Base-by-base conservation (phyloP, 2,888 invertebrate genomes). In the Minunthozetes semirufus region DNA sequence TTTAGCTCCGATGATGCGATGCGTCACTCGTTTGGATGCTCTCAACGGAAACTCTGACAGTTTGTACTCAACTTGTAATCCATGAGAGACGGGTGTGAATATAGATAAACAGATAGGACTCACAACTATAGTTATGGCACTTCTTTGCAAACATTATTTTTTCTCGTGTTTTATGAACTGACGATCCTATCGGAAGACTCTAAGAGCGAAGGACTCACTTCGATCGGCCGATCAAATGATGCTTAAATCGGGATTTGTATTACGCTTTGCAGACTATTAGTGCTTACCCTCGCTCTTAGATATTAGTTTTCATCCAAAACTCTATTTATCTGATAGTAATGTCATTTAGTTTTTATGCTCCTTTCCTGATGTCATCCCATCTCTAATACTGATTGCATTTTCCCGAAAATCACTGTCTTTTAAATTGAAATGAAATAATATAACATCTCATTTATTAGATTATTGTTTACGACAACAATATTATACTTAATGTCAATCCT, bases 311-410 rank as follows among this genome's bases (percentile, higher is more conserved):
- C 6, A 25, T 22, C 48, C 46, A 70, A 70, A 70, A 46, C 48
- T 13, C 15, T 25, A 22, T 70, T 70, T 70, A 70, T 70, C 70
- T 70, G 29, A 2, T 42, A 42, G 17, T 70, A 70, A 48, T 27
- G 19, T 48, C 46, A 70, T 70, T 70, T 70, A 70, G 46, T 70
- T 48, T 46, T 70, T 46, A 66, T 66, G 22, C 22, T 48, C 27
- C 46, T 70, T 70, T 70, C 70, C 70, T 70, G 22, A 70, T 70
- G 70, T 70, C 70, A 70, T 70, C 70, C 25, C 70, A 19, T 25
- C 13, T 13, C 70, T 27, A 46, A 70, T 66, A 25, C 17, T 56
- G 29, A 61, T 61, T 66, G 19, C 63, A 17, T 11, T n/a, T 33
- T 1, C 33, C 19, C 13, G 25, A 33, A 29, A 66, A 11, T 19